These are phyloP conservation scores for Schizopygopsis pylzovi DNA, from an alignment of 2,797 vertebrate genomes.

Conservation along the genomic window DNA sequence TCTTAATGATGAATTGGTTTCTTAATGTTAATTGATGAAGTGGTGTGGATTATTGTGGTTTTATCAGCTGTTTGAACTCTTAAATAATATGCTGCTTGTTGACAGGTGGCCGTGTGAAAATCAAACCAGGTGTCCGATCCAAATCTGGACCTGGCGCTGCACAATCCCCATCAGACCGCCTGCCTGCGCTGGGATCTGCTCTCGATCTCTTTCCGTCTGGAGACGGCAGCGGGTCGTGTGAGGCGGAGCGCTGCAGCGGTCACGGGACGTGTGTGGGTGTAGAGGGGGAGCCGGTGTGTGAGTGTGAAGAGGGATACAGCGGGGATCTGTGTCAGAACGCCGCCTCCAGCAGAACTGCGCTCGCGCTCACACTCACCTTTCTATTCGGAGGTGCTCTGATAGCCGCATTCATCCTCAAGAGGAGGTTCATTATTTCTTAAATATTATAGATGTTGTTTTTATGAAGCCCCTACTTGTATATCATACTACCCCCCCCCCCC, in stretches of 20 bases:
- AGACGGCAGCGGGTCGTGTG: slow-evolving; percentile 61
- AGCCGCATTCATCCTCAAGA: slow-evolving; percentile 67
- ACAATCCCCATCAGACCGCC: neutral
- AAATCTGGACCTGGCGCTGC: neutral
- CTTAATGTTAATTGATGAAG: neutral
- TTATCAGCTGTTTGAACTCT: neutral
- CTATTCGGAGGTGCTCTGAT: slow-evolving; percentile 67
- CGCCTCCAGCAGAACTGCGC: slow-evolving; percentile 58
- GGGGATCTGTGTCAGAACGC: slow-evolving; percentile 83
- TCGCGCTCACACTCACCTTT: slow-evolving; percentile 70
- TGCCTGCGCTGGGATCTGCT: neutral
- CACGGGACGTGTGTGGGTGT: slow-evolving; percentile 77
- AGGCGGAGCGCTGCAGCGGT: slow-evolving; percentile 72
- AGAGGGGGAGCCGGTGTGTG: slow-evolving; percentile 72
- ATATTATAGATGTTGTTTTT: neutral
- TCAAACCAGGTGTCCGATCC: slow-evolving; percentile 16
- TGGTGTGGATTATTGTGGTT: neutral
- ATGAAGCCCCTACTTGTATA: neutral
- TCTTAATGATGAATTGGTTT: neutral
- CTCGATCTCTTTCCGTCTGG: neutral
- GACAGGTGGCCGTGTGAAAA: slow-evolving; percentile 24
- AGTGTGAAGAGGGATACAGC: slow-evolving; percentile 77
- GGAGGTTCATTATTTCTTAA: slow-evolving; percentile 65
- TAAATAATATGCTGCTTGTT: neutral
- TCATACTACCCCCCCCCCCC: neutral